Conservation (phyloP, 2,888 invertebrate genomes). For the Nycteola revayana region DNA sequence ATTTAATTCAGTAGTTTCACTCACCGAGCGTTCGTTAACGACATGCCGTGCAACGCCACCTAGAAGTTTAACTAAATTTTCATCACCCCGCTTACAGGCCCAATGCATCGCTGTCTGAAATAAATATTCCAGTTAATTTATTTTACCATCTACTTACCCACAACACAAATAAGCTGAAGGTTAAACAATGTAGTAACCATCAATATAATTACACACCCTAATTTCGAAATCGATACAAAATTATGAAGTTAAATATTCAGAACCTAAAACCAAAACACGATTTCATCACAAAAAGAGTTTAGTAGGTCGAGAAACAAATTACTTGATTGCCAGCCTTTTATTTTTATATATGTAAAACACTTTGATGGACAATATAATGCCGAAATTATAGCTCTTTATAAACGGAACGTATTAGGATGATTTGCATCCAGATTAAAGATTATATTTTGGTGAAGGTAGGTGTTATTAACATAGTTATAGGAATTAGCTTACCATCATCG, state of each 20-base stretch:
- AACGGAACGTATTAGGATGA: constrained; percentile 80
- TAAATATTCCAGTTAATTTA: too few relatives aligned
- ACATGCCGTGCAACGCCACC: constrained; percentile 91
- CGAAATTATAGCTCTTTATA: constrained; percentile 79
- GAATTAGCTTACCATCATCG: constrained; percentile 73
- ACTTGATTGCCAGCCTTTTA: constrained; percentile 75
- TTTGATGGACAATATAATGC: constrained; percentile 81
- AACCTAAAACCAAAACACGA: constrained; percentile 60
- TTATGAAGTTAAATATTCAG: constrained; percentile 52
- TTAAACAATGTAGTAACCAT: constrained; percentile 9
- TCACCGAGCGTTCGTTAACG: constrained; percentile 94
- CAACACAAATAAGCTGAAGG: not conserved
- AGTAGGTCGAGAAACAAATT: constrained; percentile 78
- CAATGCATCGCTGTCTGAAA: constrained; percentile 97
- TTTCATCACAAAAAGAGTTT: constrained; percentile 69
- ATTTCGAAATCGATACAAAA: constrained; percentile 49
- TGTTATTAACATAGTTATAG: constrained; percentile 80
- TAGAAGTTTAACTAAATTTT: constrained; percentile 94
- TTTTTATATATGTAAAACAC: constrained; percentile 79
- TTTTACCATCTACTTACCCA: too few relatives aligned
- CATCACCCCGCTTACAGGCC: constrained; percentile 97
- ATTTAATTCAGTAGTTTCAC: constrained; percentile 22
- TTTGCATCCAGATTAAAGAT: constrained; percentile 81
- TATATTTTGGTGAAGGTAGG: constrained; percentile 77
- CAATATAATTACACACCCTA: constrained; percentile 36